These are phyloP conservation scores for Cheilosia soror DNA, from an alignment of 2,888 invertebrate species.

Conservation along the genomic window DNA sequence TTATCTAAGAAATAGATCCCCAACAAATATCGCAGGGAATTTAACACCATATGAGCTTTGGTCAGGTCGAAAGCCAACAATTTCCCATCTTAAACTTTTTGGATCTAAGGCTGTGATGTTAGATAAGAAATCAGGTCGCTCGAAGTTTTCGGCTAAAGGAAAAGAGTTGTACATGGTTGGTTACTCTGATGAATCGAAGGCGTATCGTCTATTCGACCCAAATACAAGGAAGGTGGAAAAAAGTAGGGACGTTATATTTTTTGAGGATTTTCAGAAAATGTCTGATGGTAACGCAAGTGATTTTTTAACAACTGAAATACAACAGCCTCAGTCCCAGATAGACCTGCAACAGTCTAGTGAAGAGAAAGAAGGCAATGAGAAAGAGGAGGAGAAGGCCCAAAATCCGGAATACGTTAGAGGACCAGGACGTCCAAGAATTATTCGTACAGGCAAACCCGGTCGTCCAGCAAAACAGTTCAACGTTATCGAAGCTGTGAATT, in stretches of 20 bases:
- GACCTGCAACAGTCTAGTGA: neutral
- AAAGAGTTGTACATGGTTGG: constrained; percentile 44
- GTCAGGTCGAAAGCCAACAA: constrained; percentile 42
- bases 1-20: constrained; percentile 55
- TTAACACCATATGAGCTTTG: constrained; percentile 72
- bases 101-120: constrained; percentile 39
- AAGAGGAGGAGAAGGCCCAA: neutral
- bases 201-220: neutral
- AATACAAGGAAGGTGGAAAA: neutral
- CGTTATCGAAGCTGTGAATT: neutral
- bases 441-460: neutral
- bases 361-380: neutral
- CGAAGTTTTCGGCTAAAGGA: constrained; percentile 43
- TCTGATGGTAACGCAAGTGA: neutral
- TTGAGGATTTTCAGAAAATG: neutral
- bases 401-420: neutral
- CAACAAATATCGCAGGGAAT: constrained; percentile 25
- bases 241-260: constrained; percentile 11
- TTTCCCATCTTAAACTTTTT: constrained; percentile 45
- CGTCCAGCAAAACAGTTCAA: neutral
- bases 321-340: neutral
- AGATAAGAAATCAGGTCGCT: constrained; percentile 39
- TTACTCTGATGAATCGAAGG: constrained; percentile 13
- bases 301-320: constrained; percentile 7
- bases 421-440: constrained; percentile 5